Base-by-base conservation (phyloP, 2,888 invertebrate species). In the Nasonia oneida region DNA sequence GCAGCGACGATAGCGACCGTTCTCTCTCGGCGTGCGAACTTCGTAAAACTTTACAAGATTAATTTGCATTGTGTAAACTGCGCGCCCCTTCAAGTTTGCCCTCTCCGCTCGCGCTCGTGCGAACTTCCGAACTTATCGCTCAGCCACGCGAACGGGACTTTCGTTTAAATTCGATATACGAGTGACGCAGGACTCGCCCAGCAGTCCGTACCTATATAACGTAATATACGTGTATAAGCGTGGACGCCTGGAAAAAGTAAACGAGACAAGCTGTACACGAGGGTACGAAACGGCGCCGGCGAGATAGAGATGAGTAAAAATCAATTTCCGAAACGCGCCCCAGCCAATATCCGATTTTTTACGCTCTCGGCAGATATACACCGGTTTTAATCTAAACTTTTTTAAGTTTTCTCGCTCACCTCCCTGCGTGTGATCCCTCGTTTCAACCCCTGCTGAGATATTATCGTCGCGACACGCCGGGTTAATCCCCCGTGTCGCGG, bases 61-160 rank as follows among this genome's bases (percentile, higher is more conserved):
- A 85, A 85, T 85, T 85, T 85, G 78, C 82, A 82, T 82, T 85
- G 79, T 85, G 77, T 79, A 85, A 85, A 74, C 73, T 78, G 64
- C 18, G 53, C 61, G 71, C 70, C 57, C 15, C 84, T 79, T 83
- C 53, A 79, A 84, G 84, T 79, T 79, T n/a, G 12, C n/a, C 84
- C 39, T 23, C 64, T 12, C 57, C 76, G 15, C 53, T 6, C 15
- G 23, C 76, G 15, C 53, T 6, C 15, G 23, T 15, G 6, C 15
- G 33, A 79, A 74, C 73, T 81, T 77, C n/a, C 50, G 15, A 85
- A 85, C 70, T 70, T 77, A 47, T 53, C 77, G 50, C 73, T 64
- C 64, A 70, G 29, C 3, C 73, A 39, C 64, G 67, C 37, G 74
- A 10, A 15, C 42, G 12, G 71, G 50, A 78, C 29, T 77, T 71